Conservation (phyloP, 2,797 vertebrate species). For the Trichosurus vulpecula region DNA sequence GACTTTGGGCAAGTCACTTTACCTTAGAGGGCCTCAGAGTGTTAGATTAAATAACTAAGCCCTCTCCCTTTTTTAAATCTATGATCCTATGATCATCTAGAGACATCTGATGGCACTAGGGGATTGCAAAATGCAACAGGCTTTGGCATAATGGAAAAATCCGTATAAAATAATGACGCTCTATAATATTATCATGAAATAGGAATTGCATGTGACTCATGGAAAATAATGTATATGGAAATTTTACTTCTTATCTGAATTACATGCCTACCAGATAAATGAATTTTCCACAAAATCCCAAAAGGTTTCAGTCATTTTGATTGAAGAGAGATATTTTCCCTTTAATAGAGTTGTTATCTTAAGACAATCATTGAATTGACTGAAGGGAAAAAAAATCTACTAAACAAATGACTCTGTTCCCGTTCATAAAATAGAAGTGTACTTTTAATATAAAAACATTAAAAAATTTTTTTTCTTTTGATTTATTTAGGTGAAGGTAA, state of each 20-base stretch:
- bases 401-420: not conserved
- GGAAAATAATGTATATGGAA: not conserved
- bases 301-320: constrained; percentile 18
- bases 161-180: not conserved
- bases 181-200: not conserved
- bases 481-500: constrained; percentile 35
- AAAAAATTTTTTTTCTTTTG: not conserved
- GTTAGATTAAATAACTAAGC: not conserved
- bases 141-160: not conserved
- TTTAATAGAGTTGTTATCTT: constrained; percentile 12
- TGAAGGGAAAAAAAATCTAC: not conserved
- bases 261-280: constrained; percentile 48
- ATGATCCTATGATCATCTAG: not conserved
- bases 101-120: not conserved
- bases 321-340: constrained; percentile 14
- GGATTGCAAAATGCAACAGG: not conserved
- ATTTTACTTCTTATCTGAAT: constrained; percentile 55
- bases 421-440: not conserved
- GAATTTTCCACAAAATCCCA: constrained; percentile 27
- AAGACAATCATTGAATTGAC: not conserved
- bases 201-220: not conserved
- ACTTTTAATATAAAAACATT: not conserved
- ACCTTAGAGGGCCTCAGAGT: not conserved
- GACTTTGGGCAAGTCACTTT: not conserved
- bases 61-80: not conserved